Conservation (phyloP, 1,140 invertebrate genomes). For the Bombus vancouverensis region DNA sequence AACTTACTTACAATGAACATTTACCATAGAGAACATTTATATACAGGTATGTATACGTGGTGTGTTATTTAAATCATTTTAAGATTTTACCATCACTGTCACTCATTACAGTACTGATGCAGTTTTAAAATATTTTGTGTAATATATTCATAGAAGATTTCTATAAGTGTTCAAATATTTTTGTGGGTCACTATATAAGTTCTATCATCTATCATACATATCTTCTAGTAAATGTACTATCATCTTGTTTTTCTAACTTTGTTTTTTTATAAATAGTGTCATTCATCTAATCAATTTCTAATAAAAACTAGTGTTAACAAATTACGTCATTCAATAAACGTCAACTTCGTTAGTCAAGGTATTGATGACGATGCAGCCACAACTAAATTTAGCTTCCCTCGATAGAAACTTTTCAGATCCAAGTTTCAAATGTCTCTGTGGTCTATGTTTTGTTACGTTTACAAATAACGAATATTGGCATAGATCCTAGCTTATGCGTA, state of each 20-base stretch:
- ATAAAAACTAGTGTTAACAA: neutral
- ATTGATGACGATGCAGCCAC: too few species aligned
- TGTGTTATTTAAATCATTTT: too few species aligned
- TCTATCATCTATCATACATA: too few species aligned
- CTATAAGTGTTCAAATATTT: neutral
- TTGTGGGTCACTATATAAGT: too few species aligned
- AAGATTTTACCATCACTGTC: too few species aligned
- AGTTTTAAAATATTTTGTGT: too few species aligned
- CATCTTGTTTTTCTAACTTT: neutral
- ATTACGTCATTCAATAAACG: neutral
- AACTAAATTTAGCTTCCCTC: neutral
- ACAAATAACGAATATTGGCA: neutral
- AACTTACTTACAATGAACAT: too few species aligned
- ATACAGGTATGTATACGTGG: too few species aligned
- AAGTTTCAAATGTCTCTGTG: neutral
- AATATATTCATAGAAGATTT: too few species aligned
- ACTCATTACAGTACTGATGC: too few species aligned
- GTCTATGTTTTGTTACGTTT: neutral
- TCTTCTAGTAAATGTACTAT: too few species aligned
- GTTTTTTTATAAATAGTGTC: neutral
- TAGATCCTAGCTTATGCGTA: neutral
- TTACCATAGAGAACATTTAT: too few species aligned
- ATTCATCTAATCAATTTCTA: neutral
- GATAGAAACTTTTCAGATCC: neutral
- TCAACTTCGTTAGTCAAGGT: neutral